These are phyloP conservation scores for Gobiocypris rarus DNA, from an alignment of 2,113 vertebrate genomes.

Conservation along the genomic window DNA sequence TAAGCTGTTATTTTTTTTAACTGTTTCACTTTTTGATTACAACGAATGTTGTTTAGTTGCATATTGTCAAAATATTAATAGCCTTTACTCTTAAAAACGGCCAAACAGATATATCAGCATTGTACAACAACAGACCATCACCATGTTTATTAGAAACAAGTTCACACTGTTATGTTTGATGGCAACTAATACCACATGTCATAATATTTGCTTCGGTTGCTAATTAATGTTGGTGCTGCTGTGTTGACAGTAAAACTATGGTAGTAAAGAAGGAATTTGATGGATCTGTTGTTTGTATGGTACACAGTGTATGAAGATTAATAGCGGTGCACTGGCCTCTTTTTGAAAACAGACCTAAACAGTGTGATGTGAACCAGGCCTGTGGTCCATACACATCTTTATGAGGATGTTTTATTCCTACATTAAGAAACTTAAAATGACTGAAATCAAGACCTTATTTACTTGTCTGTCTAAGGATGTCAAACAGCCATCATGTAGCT, in stretches of 20 bases:
- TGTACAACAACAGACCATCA: not conserved
- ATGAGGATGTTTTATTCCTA: not conserved
- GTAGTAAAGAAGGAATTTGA: conserved; percentile 57
- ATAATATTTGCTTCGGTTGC: conserved; percentile 48
- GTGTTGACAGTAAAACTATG: conserved; percentile 33
- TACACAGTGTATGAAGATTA: not conserved
- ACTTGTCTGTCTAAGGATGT: not conserved
- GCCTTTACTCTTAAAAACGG: not conserved
- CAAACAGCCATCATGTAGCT: not conserved
- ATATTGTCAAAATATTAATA: not conserved
- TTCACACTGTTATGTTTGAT: conserved; percentile 34
- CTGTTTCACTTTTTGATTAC: too few species aligned
- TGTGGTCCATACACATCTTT: not conserved
- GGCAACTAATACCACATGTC: conserved; percentile 10
- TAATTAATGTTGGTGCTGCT: conserved; percentile 34
- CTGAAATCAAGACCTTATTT: conserved; percentile 42
- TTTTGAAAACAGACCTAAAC: not conserved
- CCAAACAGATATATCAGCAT: not conserved
- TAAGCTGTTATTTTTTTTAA: not conserved
- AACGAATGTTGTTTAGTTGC: not conserved
- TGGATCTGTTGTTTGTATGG: conserved; percentile 64
- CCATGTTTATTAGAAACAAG: conserved; percentile 1
- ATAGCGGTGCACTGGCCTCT: not conserved
- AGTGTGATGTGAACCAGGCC: not conserved
- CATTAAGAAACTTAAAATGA: conserved; percentile 16